Conservation (phyloP, 2,888 invertebrate genomes). For the Epistrophe grossulariae region DNA sequence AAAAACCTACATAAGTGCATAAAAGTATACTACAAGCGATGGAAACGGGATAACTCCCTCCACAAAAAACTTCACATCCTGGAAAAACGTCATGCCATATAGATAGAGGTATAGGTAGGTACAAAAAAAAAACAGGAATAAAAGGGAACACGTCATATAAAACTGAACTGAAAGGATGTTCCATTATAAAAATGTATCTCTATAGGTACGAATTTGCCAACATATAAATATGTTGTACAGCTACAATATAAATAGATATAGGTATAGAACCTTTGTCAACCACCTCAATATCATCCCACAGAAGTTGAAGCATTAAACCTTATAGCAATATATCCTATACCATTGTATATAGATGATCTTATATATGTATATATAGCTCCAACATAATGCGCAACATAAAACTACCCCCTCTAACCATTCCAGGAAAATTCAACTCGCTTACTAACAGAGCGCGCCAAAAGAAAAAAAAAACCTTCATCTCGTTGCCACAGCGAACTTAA, state of each 20-base stretch:
- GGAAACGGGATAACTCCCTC: slow-evolving; percentile 20
- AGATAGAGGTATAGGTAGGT: rapidly evolving
- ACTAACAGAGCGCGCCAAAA: slow-evolving; percentile 2
- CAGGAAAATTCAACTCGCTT: slow-evolving; percentile 38
- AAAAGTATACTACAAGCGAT: slow-evolving; percentile 7
- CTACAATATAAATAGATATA: not conserved
- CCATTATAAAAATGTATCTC: slow-evolving; percentile 58
- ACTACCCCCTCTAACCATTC: slow-evolving; percentile 71
- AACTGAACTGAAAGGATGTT: slow-evolving; percentile 47
- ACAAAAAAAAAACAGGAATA: slow-evolving; percentile 22
- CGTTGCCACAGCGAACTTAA: slow-evolving; percentile 62
- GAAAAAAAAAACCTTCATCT: slow-evolving; percentile 25
- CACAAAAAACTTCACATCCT: slow-evolving; percentile 47
- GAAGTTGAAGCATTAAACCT: slow-evolving; percentile 29
- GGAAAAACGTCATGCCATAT: slow-evolving; percentile 16
- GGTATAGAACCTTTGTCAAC: not conserved
- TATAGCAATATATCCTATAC: not conserved
- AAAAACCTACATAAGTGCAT: slow-evolving; percentile 75
- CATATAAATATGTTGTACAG: slow-evolving; percentile 1
- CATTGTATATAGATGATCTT: slow-evolving; percentile 15
- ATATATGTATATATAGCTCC: slow-evolving; percentile 7
- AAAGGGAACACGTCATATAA: not conserved
- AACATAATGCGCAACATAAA: slow-evolving; percentile 75
- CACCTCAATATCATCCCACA: slow-evolving; percentile 49
- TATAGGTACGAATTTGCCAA: not conserved